These are phyloP conservation scores for Rhyzopertha dominica DNA, from an alignment of 1,140 invertebrate species.

Conservation along the genomic window DNA sequence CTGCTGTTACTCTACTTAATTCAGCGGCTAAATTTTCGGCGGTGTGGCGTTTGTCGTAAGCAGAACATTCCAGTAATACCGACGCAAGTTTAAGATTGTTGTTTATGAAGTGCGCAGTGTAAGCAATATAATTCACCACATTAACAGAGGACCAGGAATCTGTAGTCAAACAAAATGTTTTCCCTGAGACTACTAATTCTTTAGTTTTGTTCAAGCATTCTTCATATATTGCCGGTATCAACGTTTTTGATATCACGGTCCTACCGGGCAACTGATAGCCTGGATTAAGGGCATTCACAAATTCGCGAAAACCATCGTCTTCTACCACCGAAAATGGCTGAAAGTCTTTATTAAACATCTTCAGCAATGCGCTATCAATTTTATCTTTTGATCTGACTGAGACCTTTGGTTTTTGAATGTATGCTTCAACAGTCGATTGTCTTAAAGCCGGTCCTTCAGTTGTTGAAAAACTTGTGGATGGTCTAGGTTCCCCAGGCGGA, in stretches of 20 bases:
- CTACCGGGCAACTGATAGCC: constrained; percentile 28
- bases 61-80: too few species aligned
- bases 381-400: constrained; percentile 15
- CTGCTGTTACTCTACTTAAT: too few species aligned
- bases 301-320: constrained; percentile 30
- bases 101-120: too few species aligned
- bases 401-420: constrained; percentile 10
- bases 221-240: constrained; percentile 20
- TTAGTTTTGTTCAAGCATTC: constrained; percentile 10
- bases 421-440: neutral
- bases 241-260: constrained; percentile 23
- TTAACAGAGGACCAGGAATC: too few species aligned
- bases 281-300: constrained; percentile 29
- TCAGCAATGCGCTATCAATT: constrained; percentile 20
- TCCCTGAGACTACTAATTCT: too few species aligned
- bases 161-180: too few species aligned
- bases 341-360: constrained; percentile 25
- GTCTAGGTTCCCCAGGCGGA: constrained; percentile 1
- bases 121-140: too few species aligned
- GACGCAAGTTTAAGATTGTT: too few species aligned
- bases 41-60: too few species aligned
- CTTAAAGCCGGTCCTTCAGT: neutral
- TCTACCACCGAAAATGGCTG: constrained; percentile 36
- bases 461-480: neutral
- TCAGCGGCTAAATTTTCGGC: too few species aligned